Evolutionary conservation across 2,888 invertebrate species (phyloP), one percentile per base, ranked within the genome.

Genomic region (Antitype chi): DNA sequence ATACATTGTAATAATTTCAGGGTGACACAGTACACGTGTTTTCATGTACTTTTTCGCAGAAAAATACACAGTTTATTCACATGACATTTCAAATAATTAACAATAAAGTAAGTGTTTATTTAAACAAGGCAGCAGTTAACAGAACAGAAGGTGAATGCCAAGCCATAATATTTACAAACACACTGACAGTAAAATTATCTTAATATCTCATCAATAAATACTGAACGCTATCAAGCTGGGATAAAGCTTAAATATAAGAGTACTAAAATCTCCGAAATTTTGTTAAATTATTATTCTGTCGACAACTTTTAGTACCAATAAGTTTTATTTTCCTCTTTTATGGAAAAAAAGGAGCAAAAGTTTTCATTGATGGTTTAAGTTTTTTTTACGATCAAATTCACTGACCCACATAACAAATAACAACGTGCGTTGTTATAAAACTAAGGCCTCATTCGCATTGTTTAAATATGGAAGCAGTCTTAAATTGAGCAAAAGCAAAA

Each of bases 71-170:
- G 59, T 82, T 81, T 84, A 81, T 85, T 60, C 43, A 64, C 74
- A 32, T 89, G 89, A 86, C 87, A 89, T 89, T 89, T 87, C 53
- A 69, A 62, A 59, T 87, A 81, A 87, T 82, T 75, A 78, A 83
- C 81, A 70, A 79, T 76, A 81, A 86, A 78, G 60, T 82, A 76
- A 79, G 68, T 74, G 72, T 81, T 84, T 72, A 79, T 73, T 79
- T 75, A 75, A 77, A 82, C 70, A 68, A 74, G 63, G 64, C 59
- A 55, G 73, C 75, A 59, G 66, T 85, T 72, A 70, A 78, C 71
- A 73, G 71, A 76, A 74, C 85, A 80, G 80, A 62, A 72, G 53
- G 59, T 84, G 53, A 89, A 90, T 90, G 89, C 53, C 88, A 87
- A 84, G 78, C 70, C 76, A 85, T 89, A 89, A 89, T 85, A 25